Conservation (phyloP, 2,888 invertebrate species). For the Dynastes hyllus region DNA sequence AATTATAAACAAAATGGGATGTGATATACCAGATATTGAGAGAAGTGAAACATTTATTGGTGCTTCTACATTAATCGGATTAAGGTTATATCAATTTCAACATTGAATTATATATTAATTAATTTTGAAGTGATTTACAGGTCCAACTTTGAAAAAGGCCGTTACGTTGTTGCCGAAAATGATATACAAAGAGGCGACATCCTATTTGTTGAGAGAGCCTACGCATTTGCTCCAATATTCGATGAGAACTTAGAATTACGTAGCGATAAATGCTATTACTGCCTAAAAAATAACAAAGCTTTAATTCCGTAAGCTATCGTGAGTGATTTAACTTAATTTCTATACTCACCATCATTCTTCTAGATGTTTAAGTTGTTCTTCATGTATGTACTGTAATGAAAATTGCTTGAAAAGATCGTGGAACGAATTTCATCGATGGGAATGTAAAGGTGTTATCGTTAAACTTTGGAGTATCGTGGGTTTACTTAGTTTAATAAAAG, state of each 20-base stretch:
- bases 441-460: conserved; percentile 80
- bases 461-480: conserved; percentile 82
- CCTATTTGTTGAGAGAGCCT: conserved; percentile 87
- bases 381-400: conserved; percentile 80
- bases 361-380: conserved; percentile 80
- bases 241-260: conserved; percentile 72
- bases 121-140: conserved; percentile 62
- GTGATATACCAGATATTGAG: conserved; percentile 70
- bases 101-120: neutral
- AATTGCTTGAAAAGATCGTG: conserved; percentile 76
- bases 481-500: no score
- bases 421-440: conserved; percentile 78
- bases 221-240: conserved; percentile 82
- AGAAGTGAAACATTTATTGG: conserved; percentile 73
- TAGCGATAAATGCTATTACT: conserved; percentile 80
- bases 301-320: conserved; percentile 77
- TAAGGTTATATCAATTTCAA: conserved; percentile 63
- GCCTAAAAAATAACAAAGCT: conserved; percentile 76
- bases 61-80: conserved; percentile 74
- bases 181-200: conserved; percentile 79
- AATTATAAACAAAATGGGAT: conserved; percentile 50
- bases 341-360: conserved; percentile 46
- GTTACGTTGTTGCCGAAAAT: conserved; percentile 78
- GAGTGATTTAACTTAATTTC: conserved; percentile 44
- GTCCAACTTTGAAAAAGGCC: conserved; percentile 75